phyloP scores from a whole-genome alignment of 2,113 vertebrate genomes.

The Turdus rufiventris region DNA sequence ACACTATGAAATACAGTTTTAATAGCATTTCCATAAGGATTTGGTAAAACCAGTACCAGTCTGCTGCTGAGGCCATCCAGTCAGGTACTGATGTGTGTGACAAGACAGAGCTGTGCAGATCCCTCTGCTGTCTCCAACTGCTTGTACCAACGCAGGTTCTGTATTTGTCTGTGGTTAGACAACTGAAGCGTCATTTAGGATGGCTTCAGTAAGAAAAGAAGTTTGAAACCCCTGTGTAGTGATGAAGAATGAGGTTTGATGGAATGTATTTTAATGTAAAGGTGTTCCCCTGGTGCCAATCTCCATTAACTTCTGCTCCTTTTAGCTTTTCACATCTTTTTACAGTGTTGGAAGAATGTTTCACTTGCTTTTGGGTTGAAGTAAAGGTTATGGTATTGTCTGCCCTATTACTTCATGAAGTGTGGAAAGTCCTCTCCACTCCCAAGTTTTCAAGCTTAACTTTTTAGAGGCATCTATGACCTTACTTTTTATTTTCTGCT shows the following conservation, averaged over 20 bases:
- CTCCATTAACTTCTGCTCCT: neutral
- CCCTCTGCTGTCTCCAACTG: neutral
- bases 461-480: neutral
- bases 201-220: neutral
- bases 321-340: neutral
- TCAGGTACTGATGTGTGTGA: neutral
- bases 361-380: neutral
- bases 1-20: neutral
- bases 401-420: neutral
- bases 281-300: neutral
- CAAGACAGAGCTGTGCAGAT: neutral
- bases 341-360: neutral
- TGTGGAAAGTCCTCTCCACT: neutral
- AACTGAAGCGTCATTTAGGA: neutral
- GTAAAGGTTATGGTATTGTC: neutral
- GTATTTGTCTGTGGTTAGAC: neutral
- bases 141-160: neutral
- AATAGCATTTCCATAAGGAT: neutral
- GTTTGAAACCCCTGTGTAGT: neutral
- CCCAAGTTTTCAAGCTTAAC: neutral
- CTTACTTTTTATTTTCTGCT: neutral
- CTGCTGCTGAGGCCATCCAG: fast-evolving
- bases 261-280: neutral
- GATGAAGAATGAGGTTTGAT: neutral
- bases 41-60: neutral